A percentile compares a stretch with the other conserved stretches of the same genome.
Conservation (phyloP, 2,888 invertebrate species). For the Drosophila algonquin region DNA sequence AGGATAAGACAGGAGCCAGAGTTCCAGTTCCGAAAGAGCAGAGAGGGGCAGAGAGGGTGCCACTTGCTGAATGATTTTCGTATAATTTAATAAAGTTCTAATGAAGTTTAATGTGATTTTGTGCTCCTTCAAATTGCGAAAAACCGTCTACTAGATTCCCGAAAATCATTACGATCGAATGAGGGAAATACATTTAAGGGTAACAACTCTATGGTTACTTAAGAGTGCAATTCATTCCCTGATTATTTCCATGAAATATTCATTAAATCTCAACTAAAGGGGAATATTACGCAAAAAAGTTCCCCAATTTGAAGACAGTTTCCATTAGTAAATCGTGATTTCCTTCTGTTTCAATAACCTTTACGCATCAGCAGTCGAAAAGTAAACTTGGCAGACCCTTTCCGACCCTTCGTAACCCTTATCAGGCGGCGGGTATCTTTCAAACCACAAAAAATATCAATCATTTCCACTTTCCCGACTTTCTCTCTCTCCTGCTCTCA, state of each 20-base stretch:
- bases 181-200: too few species aligned
- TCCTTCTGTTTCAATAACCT: not conserved
- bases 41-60: too few species aligned
- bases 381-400: constrained; percentile 32
- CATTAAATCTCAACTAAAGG: not conserved
- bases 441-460: constrained; percentile 37
- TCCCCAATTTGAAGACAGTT: not conserved
- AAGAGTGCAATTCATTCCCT: not conserved
- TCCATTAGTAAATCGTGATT: not conserved
- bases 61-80: too few species aligned
- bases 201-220: too few species aligned
- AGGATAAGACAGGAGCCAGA: too few species aligned
- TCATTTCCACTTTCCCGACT: constrained; percentile 40
- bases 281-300: not conserved
- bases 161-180: too few species aligned
- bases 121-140: too few species aligned
- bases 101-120: too few species aligned
- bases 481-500: constrained; percentile 1
- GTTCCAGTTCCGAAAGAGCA: too few species aligned
- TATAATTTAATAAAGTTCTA: too few species aligned
- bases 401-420: constrained; percentile 33
- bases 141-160: too few species aligned
- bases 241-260: not conserved
- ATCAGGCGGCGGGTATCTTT: constrained; percentile 15
- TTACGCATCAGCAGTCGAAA: constrained; percentile 7